Conservation (phyloP, 2,797 vertebrate species). For the Semaprochilodus insignis region DNA sequence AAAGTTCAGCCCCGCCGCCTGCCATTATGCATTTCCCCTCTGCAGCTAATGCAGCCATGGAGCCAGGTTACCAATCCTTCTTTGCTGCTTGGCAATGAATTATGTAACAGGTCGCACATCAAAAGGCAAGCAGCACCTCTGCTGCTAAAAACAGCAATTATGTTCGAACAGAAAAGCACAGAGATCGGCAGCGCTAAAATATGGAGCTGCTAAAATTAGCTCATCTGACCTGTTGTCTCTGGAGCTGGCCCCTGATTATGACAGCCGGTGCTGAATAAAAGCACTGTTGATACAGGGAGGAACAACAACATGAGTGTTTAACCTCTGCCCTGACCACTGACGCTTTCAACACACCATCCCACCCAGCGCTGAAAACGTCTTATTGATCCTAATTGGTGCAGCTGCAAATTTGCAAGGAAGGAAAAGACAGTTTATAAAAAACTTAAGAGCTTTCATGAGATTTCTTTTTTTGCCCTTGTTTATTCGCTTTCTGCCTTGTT, state of each 20-base stretch:
- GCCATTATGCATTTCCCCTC: not conserved
- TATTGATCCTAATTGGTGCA: not conserved
- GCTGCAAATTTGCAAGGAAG: not conserved
- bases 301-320: slow-evolving; percentile 14
- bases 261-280: slow-evolving; percentile 7
- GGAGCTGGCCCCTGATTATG: not conserved
- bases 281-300: not conserved
- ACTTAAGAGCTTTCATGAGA: too few relatives aligned
- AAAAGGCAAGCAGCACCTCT: slow-evolving; percentile 9
- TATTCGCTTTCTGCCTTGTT: too few relatives aligned
- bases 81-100: slow-evolving; percentile 33
- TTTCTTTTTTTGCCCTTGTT: not conserved
- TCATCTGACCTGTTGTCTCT: slow-evolving; percentile 1
- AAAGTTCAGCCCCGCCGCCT: slow-evolving; percentile 27
- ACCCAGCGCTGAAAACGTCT: not conserved
- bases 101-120: slow-evolving; percentile 41
- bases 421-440: not conserved
- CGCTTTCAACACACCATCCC: not conserved
- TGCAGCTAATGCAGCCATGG: not conserved
- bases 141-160: slow-evolving; percentile 30
- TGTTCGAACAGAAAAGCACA: slow-evolving; percentile 21
- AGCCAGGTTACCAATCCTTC: slow-evolving; percentile 11
- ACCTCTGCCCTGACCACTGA: not conserved
- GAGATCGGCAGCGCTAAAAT: not conserved
- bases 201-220: not conserved